phyloP scores from a whole-genome alignment of 2,113 vertebrate species.

The Ranitomeya imitator region DNA sequence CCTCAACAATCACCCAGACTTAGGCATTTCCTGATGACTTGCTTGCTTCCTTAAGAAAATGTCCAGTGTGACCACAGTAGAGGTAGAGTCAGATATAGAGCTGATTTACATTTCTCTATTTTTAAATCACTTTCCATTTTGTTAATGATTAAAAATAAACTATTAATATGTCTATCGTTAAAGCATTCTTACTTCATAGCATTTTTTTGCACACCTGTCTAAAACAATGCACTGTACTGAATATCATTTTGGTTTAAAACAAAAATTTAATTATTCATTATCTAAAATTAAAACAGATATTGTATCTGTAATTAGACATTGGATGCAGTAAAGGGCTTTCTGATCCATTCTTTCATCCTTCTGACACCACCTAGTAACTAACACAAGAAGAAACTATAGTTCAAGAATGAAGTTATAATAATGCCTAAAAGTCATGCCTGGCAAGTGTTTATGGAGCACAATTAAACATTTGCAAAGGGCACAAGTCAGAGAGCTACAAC shows the following conservation, averaged over 20 bases:
- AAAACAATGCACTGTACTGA: not conserved
- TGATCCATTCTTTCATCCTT: not conserved
- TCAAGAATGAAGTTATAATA: not conserved
- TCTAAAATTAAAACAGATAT: not conserved
- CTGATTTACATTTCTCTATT: too few species aligned
- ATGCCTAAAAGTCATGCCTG: constrained; percentile 4
- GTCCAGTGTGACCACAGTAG: too few species aligned
- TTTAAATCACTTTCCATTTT: too few species aligned
- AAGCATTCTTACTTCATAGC: too few species aligned
- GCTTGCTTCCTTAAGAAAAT: too few species aligned
- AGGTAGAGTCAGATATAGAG: too few species aligned
- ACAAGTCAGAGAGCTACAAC: not conserved
- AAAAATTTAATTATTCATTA: not conserved
- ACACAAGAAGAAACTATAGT: constrained; percentile 16
- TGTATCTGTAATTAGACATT: not conserved
- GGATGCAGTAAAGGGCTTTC: not conserved
- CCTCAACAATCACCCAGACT: too few species aligned
- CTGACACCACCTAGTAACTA: not conserved
- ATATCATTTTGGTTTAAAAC: not conserved
- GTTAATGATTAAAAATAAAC: too few species aligned
- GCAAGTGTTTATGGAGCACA: constrained; percentile 16
- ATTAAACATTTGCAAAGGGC: constrained; percentile 33
- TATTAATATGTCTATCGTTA: too few species aligned
- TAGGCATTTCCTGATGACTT: too few species aligned
- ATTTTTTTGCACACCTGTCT: too few species aligned